Conservation (phyloP, 2,113 vertebrate species). For the Mus musculus region DNA sequence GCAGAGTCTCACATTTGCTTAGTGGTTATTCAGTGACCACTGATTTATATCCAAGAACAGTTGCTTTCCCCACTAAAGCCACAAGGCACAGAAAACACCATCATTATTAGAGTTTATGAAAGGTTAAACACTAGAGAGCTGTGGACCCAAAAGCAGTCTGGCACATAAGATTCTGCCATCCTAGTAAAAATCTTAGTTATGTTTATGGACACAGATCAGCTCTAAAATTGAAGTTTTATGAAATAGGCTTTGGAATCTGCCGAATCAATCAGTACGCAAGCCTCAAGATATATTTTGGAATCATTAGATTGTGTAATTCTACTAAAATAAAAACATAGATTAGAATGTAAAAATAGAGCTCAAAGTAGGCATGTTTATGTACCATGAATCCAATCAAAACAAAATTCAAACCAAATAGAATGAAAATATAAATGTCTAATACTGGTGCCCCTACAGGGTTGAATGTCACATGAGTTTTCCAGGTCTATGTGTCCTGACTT, state of each 20-base stretch:
- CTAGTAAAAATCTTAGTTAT: background rate
- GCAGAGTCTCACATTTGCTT: background rate
- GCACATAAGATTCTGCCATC: background rate
- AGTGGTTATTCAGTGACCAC: background rate
- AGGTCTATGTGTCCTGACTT: background rate
- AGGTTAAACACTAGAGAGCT: background rate
- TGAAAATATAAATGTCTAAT: background rate
- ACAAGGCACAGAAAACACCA: background rate
- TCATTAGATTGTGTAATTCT: conserved; percentile 12
- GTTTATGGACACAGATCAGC: background rate
- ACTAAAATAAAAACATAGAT: conserved; percentile 56
- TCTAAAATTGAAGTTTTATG: conserved; percentile 46
- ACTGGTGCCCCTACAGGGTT: no score
- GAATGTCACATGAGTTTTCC: background rate
- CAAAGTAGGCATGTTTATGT: background rate
- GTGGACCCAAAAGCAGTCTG: background rate
- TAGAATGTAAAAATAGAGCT: conserved; percentile 18
- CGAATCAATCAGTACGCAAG: conserved; percentile 46
- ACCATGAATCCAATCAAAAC: background rate
- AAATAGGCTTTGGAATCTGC: background rate
- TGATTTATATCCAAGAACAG: background rate
- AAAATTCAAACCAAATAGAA: background rate
- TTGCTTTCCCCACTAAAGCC: background rate
- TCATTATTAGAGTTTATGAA: background rate
- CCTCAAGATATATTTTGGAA: conserved; percentile 46